Evolutionary conservation across 1,140 invertebrate genomes (phyloP).

Genomic region (Wasmannia auropunctata): DNA sequence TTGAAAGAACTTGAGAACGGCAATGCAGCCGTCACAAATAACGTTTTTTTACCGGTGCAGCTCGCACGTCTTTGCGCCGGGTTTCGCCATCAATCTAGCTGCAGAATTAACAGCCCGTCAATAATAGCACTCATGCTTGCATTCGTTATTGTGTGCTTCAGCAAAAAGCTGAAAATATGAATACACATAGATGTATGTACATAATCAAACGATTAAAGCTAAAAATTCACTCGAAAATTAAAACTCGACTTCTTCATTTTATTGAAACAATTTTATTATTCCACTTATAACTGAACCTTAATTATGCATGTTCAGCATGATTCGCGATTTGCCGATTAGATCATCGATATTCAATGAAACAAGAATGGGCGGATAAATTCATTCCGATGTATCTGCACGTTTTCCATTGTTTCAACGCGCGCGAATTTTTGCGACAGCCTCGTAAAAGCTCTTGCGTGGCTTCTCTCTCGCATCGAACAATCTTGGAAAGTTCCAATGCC

Average conservation of each 20-base stretch:
- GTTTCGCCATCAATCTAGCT: conserved; percentile 13
- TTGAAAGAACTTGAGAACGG: conserved; percentile 43
- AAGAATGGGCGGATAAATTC: background rate
- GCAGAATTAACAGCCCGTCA: conserved; percentile 30
- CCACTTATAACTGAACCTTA: background rate
- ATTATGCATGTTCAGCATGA: background rate
- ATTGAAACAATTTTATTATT: background rate
- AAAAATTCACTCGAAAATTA: background rate
- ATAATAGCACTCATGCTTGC: background rate
- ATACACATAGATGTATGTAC: background rate
- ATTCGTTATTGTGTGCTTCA: background rate
- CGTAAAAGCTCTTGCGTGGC: background rate
- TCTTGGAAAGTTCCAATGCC: conserved; percentile 40
- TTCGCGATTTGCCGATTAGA: background rate
- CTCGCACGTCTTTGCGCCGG: background rate
- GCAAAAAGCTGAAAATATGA: background rate
- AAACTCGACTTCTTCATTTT: background rate
- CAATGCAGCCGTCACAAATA: conserved; percentile 6
- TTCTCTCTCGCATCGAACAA: background rate
- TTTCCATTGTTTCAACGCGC: background rate
- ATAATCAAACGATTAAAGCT: conserved; percentile 10
- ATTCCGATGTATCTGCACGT: background rate
- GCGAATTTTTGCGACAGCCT: background rate
- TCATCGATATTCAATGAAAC: background rate
- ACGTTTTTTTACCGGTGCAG: conserved; percentile 33